A percentile compares a stretch with the other conserved stretches of the same genome.
Conservation (phyloP, 2,888 invertebrate species). For the Eremobia ochroleuca region DNA sequence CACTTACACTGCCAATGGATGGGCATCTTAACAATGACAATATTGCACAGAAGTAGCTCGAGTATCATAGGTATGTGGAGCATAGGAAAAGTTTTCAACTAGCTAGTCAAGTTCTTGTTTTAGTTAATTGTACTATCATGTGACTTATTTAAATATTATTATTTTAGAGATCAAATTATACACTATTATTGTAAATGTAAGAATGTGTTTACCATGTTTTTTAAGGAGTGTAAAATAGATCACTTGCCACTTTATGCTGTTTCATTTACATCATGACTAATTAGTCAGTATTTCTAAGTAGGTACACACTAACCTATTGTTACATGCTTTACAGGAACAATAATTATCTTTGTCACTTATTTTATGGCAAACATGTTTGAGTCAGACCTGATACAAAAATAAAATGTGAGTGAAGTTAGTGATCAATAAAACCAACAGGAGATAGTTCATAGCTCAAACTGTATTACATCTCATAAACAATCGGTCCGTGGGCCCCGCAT, state of each 20-base stretch:
- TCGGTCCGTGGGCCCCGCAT: slow-evolving; percentile 4
- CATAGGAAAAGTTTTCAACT: slow-evolving; percentile 61
- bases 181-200: slow-evolving; percentile 72
- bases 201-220: slow-evolving; percentile 80
- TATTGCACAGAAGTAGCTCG: slow-evolving; percentile 56
- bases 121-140: slow-evolving; percentile 69
- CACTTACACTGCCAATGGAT: slow-evolving; percentile 27
- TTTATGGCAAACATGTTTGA: background rate
- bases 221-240: slow-evolving; percentile 82
- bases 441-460: slow-evolving; percentile 27
- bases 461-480: slow-evolving; percentile 41
- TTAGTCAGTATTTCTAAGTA: background rate
- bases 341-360: background rate
- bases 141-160: slow-evolving; percentile 70
- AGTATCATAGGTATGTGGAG: slow-evolving; percentile 54
- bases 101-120: slow-evolving; percentile 81
- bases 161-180: slow-evolving; percentile 73
- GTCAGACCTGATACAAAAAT: background rate
- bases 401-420: background rate
- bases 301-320: background rate
- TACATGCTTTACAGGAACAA: background rate
- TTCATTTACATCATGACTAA: slow-evolving; percentile 55
- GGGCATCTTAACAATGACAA: slow-evolving; percentile 57
- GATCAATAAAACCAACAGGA: slow-evolving; percentile 33
- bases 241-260: slow-evolving; percentile 72